Percentiles rank a stretch among this genome's conserved stretches.
Evolutionary conservation across 2,797 vertebrate species (phyloP).

Genomic region (Pseudochromis fuscus): DNA sequence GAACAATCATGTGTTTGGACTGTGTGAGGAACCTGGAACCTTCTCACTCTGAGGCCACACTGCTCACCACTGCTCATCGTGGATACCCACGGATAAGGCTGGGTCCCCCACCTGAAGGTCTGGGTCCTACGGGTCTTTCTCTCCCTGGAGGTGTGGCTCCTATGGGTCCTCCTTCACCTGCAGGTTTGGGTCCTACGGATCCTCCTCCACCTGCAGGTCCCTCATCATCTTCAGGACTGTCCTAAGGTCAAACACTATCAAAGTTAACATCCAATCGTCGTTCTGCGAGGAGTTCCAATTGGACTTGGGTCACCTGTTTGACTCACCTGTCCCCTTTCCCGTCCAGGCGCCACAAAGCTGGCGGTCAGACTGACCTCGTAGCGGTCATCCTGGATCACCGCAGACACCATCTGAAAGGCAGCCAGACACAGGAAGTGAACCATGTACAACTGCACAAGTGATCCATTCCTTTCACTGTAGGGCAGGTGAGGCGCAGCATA

Average conservation of each 20-base stretch:
- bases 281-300: no score
- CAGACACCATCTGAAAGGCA: slow-evolving; percentile 88
- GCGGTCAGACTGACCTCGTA: slow-evolving; percentile 89
- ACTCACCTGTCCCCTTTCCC: slow-evolving; percentile 10
- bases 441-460: slow-evolving; percentile 1
- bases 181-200: slow-evolving; percentile 8
- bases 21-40: no score
- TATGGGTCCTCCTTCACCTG: no score
- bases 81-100: no score
- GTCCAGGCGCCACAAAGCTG: slow-evolving; percentile 83
- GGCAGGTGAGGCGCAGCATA: slow-evolving; percentile 54
- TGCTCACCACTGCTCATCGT: no score
- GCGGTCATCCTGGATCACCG: slow-evolving; percentile 87
- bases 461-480: no score
- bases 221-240: slow-evolving; percentile 59
- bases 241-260: slow-evolving; percentile 34
- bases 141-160: no score
- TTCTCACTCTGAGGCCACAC: no score
- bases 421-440: neutral
- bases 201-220: slow-evolving; percentile 18
- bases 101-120: no score
- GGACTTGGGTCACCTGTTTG: rapidly evolving
- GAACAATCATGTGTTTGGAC: no score
- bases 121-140: no score
- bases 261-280: no score